Conservation (phyloP, 2,113 vertebrate genomes). For the Festucalex cinctus region DNA sequence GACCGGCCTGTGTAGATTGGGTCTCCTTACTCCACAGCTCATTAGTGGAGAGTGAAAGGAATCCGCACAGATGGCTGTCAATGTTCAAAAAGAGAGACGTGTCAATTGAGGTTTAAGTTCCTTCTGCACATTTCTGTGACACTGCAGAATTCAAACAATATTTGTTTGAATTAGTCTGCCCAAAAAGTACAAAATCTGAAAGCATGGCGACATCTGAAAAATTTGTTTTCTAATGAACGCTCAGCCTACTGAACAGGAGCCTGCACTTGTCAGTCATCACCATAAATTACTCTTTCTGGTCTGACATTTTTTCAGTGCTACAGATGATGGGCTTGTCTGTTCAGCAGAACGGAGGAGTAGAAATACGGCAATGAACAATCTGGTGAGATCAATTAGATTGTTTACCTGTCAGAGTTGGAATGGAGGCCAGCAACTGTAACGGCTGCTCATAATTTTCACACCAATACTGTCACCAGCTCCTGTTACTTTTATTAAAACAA, state of each 20-base stretch:
- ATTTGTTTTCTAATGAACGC: slow-evolving; percentile 79
- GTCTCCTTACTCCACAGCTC: slow-evolving; percentile 74
- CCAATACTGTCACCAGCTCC: slow-evolving; percentile 58
- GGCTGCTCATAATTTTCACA: slow-evolving; percentile 65
- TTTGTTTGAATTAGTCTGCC: slow-evolving; percentile 70
- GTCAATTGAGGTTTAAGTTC: slow-evolving; percentile 79
- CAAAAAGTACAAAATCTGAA: slow-evolving; percentile 66
- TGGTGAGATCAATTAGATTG: slow-evolving; percentile 71
- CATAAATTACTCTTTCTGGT: slow-evolving; percentile 73
- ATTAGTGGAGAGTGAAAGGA: slow-evolving; percentile 79
- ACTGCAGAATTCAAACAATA: slow-evolving; percentile 73
- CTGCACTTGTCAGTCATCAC: slow-evolving; percentile 78
- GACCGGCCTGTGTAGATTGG: slow-evolving; percentile 74
- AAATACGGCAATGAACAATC: slow-evolving; percentile 61
- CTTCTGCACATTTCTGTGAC: slow-evolving; percentile 74
- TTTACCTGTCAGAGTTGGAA: slow-evolving; percentile 76
- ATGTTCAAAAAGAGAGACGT: slow-evolving; percentile 74
- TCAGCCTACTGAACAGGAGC: slow-evolving; percentile 72
- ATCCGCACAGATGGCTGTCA: slow-evolving; percentile 82
- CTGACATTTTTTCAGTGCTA: slow-evolving; percentile 71
- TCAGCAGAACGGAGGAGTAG: slow-evolving; percentile 61
- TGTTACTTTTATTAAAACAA: slow-evolving; percentile 55
- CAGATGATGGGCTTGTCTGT: slow-evolving; percentile 74
- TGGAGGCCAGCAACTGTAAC: slow-evolving; percentile 45
- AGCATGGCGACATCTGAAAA: slow-evolving; percentile 72